A percentile compares a stretch with the other conserved stretches of the same genome.
These are phyloP conservation scores for Eudorcas thomsonii DNA, from an alignment of 2,113 vertebrate species.

Conservation along the genomic window DNA sequence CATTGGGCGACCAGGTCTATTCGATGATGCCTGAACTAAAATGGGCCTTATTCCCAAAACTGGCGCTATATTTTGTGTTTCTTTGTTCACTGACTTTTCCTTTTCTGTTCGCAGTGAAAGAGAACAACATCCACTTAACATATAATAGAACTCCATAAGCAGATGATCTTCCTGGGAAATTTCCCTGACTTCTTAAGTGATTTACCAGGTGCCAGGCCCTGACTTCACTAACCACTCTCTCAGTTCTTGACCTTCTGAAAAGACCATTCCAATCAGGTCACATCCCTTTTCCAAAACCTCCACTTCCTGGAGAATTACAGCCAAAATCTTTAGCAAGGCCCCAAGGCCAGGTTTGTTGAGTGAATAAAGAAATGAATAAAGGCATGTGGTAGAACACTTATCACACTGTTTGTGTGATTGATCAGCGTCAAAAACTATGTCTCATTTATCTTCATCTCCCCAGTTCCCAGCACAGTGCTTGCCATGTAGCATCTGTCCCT, in stretches of 20 bases:
- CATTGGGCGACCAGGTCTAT: background rate
- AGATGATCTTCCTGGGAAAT: background rate
- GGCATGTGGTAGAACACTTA: background rate
- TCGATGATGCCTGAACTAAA: background rate
- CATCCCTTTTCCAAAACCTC: background rate
- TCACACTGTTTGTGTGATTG: no score
- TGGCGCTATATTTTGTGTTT: background rate
- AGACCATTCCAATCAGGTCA: background rate
- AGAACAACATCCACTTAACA: background rate
- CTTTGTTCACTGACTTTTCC: background rate
- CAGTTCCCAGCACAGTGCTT: background rate
- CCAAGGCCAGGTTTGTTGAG: background rate
- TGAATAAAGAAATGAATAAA: background rate
- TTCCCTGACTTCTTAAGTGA: slow-evolving; percentile 23
- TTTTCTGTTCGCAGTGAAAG: background rate
- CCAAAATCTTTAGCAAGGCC: background rate
- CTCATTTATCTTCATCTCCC: background rate
- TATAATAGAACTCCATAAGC: background rate
- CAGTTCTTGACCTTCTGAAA: background rate
- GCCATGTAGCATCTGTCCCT: background rate
- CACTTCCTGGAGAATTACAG: background rate
- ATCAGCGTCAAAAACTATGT: rapidly evolving
- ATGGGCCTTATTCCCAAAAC: background rate
- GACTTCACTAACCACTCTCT: background rate
- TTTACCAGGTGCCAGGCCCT: background rate